phyloP scores from a whole-genome alignment of 2,113 vertebrate species.

The Clarias macrocephalus region DNA sequence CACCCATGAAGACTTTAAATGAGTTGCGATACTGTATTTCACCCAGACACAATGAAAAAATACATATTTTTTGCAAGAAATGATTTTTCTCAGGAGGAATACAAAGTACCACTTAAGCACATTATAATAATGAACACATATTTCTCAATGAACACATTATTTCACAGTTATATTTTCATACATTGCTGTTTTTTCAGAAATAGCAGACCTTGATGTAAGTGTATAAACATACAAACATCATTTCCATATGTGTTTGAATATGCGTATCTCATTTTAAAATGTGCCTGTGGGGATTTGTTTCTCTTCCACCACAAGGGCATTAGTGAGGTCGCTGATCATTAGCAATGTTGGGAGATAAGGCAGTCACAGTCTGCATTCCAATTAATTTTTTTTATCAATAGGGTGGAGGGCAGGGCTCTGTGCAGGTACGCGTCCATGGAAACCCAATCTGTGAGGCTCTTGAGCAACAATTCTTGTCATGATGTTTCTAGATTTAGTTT shows the following conservation, averaged over 20 bases:
- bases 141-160: background rate
- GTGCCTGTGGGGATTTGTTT: constrained; percentile 5
- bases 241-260: background rate
- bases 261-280: constrained; percentile 7
- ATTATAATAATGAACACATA: background rate
- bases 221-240: background rate
- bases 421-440: background rate
- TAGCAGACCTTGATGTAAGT: background rate
- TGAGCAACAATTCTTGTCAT: background rate
- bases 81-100: background rate
- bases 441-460: background rate
- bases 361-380: background rate
- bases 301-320: background rate
- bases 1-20: background rate
- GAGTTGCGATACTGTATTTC: constrained; percentile 1
- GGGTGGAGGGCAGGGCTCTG: constrained; percentile 8
- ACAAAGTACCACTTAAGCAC: background rate
- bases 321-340: background rate
- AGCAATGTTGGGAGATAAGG: background rate
- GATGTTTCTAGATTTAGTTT: background rate
- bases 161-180: background rate
- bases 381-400: background rate
- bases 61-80: background rate
- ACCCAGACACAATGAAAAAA: background rate
- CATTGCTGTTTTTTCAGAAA: background rate